Percentiles rank a stretch among this genome's conserved stretches.
Evolutionary conservation across 2,113 vertebrate genomes (phyloP).

Genomic region (Zosterops hypoxanthus): DNA sequence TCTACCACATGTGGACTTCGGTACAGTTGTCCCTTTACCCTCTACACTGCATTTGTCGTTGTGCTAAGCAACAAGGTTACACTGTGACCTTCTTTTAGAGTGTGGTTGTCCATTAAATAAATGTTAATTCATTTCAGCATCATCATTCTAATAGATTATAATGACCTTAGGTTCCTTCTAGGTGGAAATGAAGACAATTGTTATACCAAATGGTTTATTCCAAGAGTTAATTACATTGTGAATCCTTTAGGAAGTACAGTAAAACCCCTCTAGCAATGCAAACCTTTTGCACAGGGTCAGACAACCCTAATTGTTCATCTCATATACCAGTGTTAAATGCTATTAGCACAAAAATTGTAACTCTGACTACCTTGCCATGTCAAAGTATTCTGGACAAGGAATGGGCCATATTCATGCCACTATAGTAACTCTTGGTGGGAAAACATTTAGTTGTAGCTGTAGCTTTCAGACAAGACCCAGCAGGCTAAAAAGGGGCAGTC

Average conservation of each 20-base stretch:
- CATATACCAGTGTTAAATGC: not conserved
- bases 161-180: not conserved
- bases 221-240: not conserved
- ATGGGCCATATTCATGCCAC: not conserved
- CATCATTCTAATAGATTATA: not conserved
- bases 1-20: not conserved
- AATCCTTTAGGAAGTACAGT: not conserved
- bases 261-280: not conserved
- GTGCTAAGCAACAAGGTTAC: not conserved
- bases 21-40: not conserved
- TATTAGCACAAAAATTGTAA: not conserved
- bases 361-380: not conserved
- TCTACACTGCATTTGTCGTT: not conserved
- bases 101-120: not conserved
- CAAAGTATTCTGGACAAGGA: not conserved
- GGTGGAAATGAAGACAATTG: not conserved
- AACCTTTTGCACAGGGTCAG: not conserved
- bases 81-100: not conserved
- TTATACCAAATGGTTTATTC: not conserved
- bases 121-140: not conserved
- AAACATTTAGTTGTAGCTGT: not conserved
- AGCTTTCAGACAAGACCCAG: not conserved
- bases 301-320: not conserved
- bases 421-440: not conserved
- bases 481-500: not conserved